Conservation (phyloP, 1,140 invertebrate genomes). For the Formica selysi region DNA sequence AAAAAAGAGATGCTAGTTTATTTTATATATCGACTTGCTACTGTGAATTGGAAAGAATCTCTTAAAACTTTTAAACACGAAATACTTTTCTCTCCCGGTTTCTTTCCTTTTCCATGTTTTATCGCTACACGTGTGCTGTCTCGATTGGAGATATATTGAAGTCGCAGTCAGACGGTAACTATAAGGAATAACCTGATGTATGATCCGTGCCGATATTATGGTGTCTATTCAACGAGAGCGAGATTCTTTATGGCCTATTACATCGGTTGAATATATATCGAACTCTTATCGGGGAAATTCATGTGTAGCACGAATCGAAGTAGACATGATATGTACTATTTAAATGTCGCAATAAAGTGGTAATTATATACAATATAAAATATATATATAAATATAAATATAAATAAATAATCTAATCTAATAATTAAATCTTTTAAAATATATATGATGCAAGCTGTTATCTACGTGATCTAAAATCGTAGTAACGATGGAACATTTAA, state of each 20-base stretch:
- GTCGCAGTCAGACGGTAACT: neutral
- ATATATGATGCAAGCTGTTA: neutral
- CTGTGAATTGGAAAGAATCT: neutral
- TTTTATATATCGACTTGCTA: neutral
- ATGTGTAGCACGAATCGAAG: neutral
- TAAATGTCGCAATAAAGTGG: conserved; percentile 13
- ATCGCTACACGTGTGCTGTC: neutral
- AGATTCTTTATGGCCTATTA: conserved; percentile 41
- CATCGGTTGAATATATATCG: conserved; percentile 13
- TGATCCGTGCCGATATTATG: conserved; percentile 9
- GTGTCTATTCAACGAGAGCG: conserved; percentile 18
- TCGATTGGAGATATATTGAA: conserved; percentile 30
- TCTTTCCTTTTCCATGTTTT: too few relatives aligned
- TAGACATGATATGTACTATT: conserved; percentile 11
- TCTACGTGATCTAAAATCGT: neutral
- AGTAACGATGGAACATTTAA: neutral
- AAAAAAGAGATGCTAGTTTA: neutral
- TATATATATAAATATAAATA: too few relatives aligned
- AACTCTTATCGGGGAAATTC: neutral
- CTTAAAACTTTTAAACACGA: neutral
- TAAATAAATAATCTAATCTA: too few relatives aligned
- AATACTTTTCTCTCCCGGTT: neutral
- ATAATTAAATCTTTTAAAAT: too few relatives aligned
- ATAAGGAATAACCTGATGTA: conserved; percentile 16
- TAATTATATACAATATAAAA: neutral